phyloP scores from a whole-genome alignment of 2,113 vertebrate genomes.

The Mormyrus iriodes region DNA sequence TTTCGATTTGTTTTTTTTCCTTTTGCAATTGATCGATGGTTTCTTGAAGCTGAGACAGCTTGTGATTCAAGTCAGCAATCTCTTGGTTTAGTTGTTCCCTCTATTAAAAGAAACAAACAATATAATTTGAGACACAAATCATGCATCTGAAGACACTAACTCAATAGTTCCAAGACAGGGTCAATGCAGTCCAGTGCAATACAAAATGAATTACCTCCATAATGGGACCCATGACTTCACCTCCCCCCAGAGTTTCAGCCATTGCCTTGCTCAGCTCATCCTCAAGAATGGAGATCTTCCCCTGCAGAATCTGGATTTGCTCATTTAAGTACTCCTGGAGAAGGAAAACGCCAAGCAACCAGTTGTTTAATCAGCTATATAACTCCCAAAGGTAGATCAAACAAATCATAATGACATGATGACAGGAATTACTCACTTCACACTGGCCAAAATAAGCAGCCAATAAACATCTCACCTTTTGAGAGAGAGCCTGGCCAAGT shows the following conservation, averaged over 20 bases:
- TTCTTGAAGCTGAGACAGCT: conserved; percentile 52
- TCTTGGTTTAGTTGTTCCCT: conserved; percentile 69
- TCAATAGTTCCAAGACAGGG: background rate
- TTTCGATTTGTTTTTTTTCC: conserved; percentile 45
- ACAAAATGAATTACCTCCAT: conserved; percentile 65
- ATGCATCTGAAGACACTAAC: background rate
- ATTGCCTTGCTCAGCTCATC: conserved; percentile 67
- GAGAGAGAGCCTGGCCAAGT: conserved; percentile 57
- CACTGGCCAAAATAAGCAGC: background rate
- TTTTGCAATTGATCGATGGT: conserved; percentile 48
- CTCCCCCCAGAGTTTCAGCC: conserved; percentile 56
- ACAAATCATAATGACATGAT: background rate
- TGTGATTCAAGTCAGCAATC: conserved; percentile 44
- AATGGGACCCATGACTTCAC: conserved; percentile 81
- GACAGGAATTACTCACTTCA: background rate
- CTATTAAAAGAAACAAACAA: conserved; percentile 40
- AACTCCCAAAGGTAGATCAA: background rate
- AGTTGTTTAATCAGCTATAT: background rate
- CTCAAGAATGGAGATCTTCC: conserved; percentile 80
- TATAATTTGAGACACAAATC: background rate
- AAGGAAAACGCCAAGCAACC: background rate
- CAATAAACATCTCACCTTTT: conserved; percentile 67
- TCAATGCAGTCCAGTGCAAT: background rate
- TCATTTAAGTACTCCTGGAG: conserved; percentile 75
- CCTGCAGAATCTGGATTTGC: conserved; percentile 78